Conservation (phyloP, 2,113 vertebrate species). For the Chionomys nivalis region DNA sequence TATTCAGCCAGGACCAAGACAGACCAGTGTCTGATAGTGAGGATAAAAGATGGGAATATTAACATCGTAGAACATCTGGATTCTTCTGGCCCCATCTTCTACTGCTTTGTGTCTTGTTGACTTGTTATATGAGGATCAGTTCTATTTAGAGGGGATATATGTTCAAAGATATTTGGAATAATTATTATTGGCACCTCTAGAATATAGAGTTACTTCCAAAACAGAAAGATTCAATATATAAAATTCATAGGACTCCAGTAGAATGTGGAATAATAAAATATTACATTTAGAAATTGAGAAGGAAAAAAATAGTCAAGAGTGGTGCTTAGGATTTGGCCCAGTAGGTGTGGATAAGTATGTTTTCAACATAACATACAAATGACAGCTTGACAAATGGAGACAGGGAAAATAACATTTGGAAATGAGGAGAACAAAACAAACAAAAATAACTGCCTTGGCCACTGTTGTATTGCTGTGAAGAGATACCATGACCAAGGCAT, state of each 20-base stretch:
- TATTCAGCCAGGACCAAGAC: background rate
- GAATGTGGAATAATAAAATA: background rate
- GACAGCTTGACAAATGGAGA: background rate
- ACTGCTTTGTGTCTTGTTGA: background rate
- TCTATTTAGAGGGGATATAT: background rate
- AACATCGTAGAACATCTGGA: no score
- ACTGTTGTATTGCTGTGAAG: background rate
- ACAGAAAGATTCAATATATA: background rate
- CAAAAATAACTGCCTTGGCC: background rate
- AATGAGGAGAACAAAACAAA: background rate
- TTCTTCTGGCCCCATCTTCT: background rate
- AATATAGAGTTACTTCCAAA: background rate
- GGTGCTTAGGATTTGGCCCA: background rate
- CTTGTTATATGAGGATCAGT: background rate
- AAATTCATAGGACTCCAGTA: background rate
- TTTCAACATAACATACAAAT: background rate
- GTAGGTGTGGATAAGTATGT: background rate
- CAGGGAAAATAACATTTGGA: background rate
- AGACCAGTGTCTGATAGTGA: background rate
- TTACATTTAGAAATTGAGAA: background rate
- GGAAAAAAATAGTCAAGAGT: background rate
- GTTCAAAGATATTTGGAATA: background rate
- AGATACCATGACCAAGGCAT: background rate
- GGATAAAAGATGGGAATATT: background rate
- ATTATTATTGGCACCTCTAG: no score